Percentiles rank a stretch among this genome's conserved stretches.
Evolutionary conservation across 2,113 vertebrate genomes (phyloP).

Genomic region (Mormyrus iriodes): DNA sequence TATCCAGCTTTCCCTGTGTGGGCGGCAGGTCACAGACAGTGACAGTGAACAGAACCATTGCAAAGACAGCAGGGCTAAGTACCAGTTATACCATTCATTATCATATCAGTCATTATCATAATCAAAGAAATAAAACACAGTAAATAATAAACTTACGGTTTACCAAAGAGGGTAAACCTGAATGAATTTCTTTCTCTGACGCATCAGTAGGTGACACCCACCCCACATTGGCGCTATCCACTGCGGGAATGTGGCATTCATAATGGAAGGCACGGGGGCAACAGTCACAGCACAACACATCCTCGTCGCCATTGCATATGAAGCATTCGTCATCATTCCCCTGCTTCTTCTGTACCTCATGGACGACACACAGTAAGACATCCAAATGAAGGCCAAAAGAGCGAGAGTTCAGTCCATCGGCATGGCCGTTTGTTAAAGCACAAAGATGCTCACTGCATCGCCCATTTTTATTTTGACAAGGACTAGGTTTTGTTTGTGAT

Average conservation of each 20-base stretch:
- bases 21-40: background rate
- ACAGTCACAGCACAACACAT: conserved; percentile 46
- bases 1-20: conserved; percentile 43
- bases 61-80: background rate
- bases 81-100: background rate
- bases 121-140: background rate
- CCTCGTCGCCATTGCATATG: conserved; percentile 38
- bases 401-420: background rate
- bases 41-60: background rate
- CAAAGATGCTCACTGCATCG: background rate
- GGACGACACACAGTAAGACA: background rate
- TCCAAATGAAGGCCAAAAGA: background rate
- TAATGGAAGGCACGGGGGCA: conserved; percentile 61
- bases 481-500: background rate
- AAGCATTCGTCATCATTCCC: conserved; percentile 59
- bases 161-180: background rate
- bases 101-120: background rate
- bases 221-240: conserved; percentile 3
- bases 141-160: background rate
- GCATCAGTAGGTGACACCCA: conserved; percentile 21
- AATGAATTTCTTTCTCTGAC: background rate
- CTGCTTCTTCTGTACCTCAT: conserved; percentile 39
- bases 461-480: background rate
- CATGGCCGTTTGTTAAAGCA: background rate
- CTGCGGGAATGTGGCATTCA: conserved; percentile 52